Conservation (phyloP, 1,140 invertebrate species). For the Platorchestia sp. region DNA sequence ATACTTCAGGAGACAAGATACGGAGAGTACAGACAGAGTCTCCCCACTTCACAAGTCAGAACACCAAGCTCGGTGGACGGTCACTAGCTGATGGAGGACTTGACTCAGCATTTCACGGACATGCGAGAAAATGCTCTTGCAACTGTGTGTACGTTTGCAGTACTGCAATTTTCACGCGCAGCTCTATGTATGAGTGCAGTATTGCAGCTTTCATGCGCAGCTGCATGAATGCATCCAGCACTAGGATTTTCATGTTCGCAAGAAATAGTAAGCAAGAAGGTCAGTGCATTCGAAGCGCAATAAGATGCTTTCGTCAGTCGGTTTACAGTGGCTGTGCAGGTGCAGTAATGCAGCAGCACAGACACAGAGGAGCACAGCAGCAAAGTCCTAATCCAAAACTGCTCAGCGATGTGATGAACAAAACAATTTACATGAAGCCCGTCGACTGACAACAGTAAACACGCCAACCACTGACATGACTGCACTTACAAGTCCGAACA, state of each 20-base stretch:
- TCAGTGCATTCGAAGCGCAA: too few species aligned
- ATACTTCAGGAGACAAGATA: background rate
- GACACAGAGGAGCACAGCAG: background rate
- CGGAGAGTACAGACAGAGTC: background rate
- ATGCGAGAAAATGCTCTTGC: too few species aligned
- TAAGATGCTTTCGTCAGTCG: too few species aligned
- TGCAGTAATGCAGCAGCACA: background rate
- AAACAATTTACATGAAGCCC: background rate
- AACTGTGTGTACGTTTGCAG: too few species aligned
- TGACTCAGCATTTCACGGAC: background rate
- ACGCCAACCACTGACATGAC: background rate
- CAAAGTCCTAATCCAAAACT: background rate
- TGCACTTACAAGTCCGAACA: background rate
- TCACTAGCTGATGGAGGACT: background rate
- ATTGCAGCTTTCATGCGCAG: background rate
- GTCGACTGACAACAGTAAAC: background rate
- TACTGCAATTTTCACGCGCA: too few species aligned
- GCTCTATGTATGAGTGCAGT: background rate
- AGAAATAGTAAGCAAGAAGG: background rate
- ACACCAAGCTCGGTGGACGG: background rate
- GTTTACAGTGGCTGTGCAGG: background rate
- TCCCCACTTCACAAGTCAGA: background rate
- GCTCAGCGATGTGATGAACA: background rate
- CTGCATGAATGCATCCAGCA: background rate
- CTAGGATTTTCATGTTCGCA: background rate